Evolutionary conservation across 2,113 vertebrate genomes (phyloP).

Genomic region (Pseudopipra pipra): DNA sequence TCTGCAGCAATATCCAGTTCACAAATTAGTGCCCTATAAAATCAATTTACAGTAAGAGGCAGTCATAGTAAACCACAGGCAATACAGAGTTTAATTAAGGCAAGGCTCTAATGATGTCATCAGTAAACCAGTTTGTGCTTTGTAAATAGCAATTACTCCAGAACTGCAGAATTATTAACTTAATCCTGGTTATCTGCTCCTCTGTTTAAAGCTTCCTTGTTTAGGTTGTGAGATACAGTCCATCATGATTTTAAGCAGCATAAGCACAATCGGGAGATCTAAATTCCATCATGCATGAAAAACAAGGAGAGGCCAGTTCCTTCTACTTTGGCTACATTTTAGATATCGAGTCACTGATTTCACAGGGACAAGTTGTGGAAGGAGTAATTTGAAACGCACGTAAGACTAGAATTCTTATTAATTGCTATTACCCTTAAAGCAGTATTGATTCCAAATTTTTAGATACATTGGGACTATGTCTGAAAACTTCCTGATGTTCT

Average conservation of each 20-base stretch:
- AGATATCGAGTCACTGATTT: not conserved
- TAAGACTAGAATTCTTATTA: not conserved
- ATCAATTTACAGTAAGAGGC: conserved; percentile 23
- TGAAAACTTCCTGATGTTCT: not conserved
- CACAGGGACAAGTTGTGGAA: not conserved
- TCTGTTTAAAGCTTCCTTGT: not conserved
- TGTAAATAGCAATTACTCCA: conserved; percentile 10
- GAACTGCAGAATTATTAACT: conserved; percentile 16
- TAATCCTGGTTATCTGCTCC: conserved; percentile 8
- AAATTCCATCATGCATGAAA: not conserved
- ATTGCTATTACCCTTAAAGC: not conserved
- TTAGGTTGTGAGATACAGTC: not conserved
- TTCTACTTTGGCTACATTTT: not conserved
- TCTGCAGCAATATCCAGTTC: conserved; percentile 6
- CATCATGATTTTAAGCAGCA: conserved; percentile 4
- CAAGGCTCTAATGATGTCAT: conserved; percentile 23
- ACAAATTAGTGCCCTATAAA: not conserved
- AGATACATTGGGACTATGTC: not conserved
- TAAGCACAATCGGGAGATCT: not conserved
- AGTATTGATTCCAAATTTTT: not conserved
- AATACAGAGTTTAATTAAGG: conserved; percentile 32
- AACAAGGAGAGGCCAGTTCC: not conserved
- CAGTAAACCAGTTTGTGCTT: not conserved
- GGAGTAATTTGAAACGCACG: not conserved
- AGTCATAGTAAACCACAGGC: not conserved